Evolutionary conservation across 2,113 vertebrate genomes (phyloP).

Genomic region (Nyctereutes procyonoides): DNA sequence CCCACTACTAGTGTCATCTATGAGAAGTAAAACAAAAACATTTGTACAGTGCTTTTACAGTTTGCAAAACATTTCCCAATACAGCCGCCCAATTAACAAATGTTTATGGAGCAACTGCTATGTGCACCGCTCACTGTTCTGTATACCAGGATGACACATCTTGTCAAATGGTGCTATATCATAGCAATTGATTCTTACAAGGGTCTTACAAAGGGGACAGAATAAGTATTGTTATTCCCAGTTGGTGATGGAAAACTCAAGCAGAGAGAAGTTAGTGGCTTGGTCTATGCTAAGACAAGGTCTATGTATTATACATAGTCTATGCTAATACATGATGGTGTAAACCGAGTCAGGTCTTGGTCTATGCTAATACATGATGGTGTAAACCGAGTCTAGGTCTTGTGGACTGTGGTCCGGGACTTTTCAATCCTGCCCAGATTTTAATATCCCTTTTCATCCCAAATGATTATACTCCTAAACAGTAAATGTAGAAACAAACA

Average conservation of each 20-base stretch:
- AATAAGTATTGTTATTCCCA: neutral
- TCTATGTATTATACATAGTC: no score
- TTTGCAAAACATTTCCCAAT: neutral
- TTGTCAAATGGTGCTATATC: neutral
- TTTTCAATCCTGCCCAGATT: neutral
- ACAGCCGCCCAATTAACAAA: neutral
- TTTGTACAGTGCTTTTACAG: neutral
- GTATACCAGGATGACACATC: neutral
- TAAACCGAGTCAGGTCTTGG: neutral
- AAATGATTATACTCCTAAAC: neutral
- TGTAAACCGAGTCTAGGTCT: neutral
- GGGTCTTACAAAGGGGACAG: neutral
- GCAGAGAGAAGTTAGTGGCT: neutral
- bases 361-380: neutral
- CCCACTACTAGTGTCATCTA: neutral
- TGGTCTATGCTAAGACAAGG: neutral
- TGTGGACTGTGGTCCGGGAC: accelerated
- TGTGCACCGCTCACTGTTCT: neutral
- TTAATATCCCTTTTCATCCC: neutral
- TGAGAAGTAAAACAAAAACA: neutral
- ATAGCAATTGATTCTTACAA: neutral
- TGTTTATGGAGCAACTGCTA: neutral
- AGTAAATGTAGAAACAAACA: neutral
- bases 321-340: neutral
- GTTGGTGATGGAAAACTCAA: neutral